phyloP scores from a whole-genome alignment of 2,113 vertebrate genomes.

The Prietella phreatophila region DNA sequence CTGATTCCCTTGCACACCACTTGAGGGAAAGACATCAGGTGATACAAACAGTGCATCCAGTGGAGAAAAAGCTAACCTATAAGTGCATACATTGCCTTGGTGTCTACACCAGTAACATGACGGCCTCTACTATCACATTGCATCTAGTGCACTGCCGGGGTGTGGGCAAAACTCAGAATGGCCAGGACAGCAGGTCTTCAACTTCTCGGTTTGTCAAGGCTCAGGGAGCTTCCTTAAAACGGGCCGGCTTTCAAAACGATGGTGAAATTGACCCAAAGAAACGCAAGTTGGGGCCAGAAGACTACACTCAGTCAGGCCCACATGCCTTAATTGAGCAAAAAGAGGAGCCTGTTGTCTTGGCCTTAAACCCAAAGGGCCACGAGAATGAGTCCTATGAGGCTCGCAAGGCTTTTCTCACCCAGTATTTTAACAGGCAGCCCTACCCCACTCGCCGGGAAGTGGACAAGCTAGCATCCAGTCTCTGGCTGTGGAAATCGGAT shows the following conservation, averaged over 20 bases:
- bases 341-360: slow-evolving; percentile 87
- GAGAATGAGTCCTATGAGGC: slow-evolving; percentile 92
- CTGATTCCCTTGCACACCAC: slow-evolving; percentile 93
- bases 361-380: slow-evolving; percentile 90
- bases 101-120: slow-evolving; percentile 99
- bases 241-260: slow-evolving; percentile 75
- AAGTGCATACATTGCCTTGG: slow-evolving; percentile 98
- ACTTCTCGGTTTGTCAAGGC: slow-evolving; percentile 78
- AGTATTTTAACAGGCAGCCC: slow-evolving; percentile 89
- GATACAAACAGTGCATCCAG: slow-evolving; percentile 96
- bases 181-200: slow-evolving; percentile 83
- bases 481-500: slow-evolving; percentile 97
- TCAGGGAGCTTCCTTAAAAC: slow-evolving; percentile 79
- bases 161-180: slow-evolving; percentile 93
- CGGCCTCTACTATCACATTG: slow-evolving; percentile 94
- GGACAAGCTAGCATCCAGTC: slow-evolving; percentile 88
- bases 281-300: slow-evolving; percentile 73
- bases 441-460: slow-evolving; percentile 89
- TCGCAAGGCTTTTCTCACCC: slow-evolving; percentile 90
- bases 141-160: slow-evolving; percentile 96
- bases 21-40: slow-evolving; percentile 94
- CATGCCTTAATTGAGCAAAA: slow-evolving; percentile 81
- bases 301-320: slow-evolving; percentile 60
- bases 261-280: slow-evolving; percentile 84
- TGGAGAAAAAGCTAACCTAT: slow-evolving; percentile 97